Evolutionary conservation across 2,113 vertebrate species (phyloP).

Genomic region (rat (Rattus norvegicus)): DNA sequence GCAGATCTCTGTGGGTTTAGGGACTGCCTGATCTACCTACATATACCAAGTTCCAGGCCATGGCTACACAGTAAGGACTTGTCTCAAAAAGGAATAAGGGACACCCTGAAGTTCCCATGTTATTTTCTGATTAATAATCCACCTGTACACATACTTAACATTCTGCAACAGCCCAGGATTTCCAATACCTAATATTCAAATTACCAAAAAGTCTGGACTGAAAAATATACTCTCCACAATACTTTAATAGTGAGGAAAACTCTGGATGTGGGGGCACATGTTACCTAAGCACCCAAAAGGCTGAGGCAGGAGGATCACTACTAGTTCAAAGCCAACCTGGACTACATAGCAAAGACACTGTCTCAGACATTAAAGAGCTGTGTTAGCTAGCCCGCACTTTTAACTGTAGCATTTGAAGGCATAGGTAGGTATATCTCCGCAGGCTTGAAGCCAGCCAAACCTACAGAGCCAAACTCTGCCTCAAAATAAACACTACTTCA

Average conservation of each 20-base stretch:
- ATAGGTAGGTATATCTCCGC: not conserved
- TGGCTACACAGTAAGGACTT: not conserved
- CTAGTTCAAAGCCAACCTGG: not conserved
- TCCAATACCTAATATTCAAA: not conserved
- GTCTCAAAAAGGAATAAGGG: not conserved
- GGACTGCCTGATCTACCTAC: not conserved
- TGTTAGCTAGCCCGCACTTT: not conserved
- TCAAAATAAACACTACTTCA: conserved; percentile 42
- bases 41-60: not conserved
- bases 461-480: not conserved
- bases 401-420: not conserved
- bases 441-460: not conserved
- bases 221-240: conserved; percentile 34
- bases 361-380: not conserved
- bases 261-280: not conserved
- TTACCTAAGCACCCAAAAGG: not conserved
- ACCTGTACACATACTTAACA: conserved; percentile 52
- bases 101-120: not conserved
- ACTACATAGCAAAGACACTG: not conserved
- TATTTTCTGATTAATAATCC: conserved; percentile 55
- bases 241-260: conserved; percentile 54
- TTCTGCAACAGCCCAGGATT: not conserved
- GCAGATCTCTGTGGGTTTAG: not conserved
- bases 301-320: not conserved
- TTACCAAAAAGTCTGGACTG: conserved; percentile 51